Conservation (phyloP, 2,113 vertebrate genomes). For the Panthera uncia region DNA sequence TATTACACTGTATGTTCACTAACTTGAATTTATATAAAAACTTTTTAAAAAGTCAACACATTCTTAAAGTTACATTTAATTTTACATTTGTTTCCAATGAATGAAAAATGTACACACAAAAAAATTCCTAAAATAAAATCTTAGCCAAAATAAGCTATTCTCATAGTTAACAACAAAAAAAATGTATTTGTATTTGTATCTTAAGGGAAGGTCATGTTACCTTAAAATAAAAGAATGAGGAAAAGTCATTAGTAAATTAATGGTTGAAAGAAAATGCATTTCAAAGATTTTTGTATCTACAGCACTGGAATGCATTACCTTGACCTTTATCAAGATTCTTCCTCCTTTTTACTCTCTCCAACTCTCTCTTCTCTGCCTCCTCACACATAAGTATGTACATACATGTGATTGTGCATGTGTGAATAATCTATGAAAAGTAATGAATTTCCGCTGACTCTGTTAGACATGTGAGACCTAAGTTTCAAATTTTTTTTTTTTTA, state of each 20-base stretch:
- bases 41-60: background rate
- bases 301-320: background rate
- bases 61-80: constrained; percentile 18
- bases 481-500: constrained; percentile 35
- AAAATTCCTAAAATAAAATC: background rate
- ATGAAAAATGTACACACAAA: background rate
- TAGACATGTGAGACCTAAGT: background rate
- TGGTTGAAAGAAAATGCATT: background rate
- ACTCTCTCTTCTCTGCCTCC: background rate
- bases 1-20: background rate
- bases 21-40: background rate
- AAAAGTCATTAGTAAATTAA: background rate
- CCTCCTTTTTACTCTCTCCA: background rate
- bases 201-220: constrained; percentile 6
- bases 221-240: constrained; percentile 36
- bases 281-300: background rate
- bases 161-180: background rate
- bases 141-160: background rate
- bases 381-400: background rate
- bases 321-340: background rate
- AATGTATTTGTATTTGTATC: background rate
- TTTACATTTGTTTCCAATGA: constrained; percentile 11
- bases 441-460: background rate
- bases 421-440: background rate
- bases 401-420: background rate